Percentiles rank a stretch among this genome's conserved stretches.
Conservation (phyloP, 2,797 vertebrate species). For the Pseudocheirus occidentalis region DNA sequence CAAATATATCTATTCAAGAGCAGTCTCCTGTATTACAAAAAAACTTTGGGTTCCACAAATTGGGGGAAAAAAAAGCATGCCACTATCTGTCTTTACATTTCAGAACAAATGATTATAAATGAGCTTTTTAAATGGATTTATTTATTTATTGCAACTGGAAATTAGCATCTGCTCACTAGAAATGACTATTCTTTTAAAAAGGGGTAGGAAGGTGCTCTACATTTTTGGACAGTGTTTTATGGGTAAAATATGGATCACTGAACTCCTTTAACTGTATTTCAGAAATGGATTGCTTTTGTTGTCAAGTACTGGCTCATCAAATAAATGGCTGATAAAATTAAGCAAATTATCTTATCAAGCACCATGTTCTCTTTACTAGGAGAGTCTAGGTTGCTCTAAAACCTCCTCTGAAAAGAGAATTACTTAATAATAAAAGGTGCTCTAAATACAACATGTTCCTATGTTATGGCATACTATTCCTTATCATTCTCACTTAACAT, state of each 20-base stretch:
- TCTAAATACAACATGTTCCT: too few species aligned
- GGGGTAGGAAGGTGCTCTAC: background rate
- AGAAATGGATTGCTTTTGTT: background rate
- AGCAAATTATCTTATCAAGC: background rate
- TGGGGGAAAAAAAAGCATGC: constrained; percentile 29
- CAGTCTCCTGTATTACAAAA: constrained; percentile 26
- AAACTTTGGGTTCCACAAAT: constrained; percentile 46
- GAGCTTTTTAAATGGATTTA: background rate
- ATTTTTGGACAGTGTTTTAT: background rate
- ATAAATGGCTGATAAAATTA: constrained; percentile 32
- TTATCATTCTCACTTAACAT: background rate
- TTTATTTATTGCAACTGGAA: constrained; percentile 52
- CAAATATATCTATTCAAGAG: constrained; percentile 42
- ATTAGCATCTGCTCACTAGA: constrained; percentile 57
- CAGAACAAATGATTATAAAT: constrained; percentile 61
- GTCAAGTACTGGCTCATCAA: constrained; percentile 32
- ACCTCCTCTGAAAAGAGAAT: background rate
- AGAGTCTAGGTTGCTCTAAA: background rate
- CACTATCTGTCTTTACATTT: constrained; percentile 54
- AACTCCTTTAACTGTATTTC: constrained; percentile 35
- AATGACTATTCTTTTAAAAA: constrained; percentile 57
- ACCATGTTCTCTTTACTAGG: constrained; percentile 8
- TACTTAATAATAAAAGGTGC: background rate
- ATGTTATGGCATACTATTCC: background rate
- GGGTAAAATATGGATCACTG: constrained; percentile 42